Evolutionary conservation across 2,797 vertebrate genomes (phyloP).

Genomic region (Peromyscus nudipes): DNA sequence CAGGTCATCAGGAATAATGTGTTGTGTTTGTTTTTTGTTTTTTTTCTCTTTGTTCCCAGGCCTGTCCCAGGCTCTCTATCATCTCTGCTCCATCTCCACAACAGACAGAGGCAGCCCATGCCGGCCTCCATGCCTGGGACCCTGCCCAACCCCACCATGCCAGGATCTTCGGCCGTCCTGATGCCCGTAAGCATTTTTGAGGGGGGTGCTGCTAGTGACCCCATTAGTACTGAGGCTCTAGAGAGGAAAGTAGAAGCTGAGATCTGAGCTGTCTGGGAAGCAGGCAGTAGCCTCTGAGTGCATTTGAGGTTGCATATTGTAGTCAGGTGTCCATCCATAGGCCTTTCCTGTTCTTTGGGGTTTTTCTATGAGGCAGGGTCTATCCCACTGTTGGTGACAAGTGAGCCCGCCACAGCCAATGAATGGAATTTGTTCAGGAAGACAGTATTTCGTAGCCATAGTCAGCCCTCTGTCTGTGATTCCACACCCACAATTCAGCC

Average conservation of each 20-base stretch:
- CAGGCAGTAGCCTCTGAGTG: not conserved
- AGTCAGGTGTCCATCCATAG: rapidly evolving
- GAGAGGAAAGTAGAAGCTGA: not conserved
- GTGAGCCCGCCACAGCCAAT: not conserved
- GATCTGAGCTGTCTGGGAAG: not conserved
- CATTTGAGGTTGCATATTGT: not conserved
- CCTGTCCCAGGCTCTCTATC: conserved; percentile 99
- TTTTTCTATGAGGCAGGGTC: not conserved
- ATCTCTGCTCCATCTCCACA: conserved; percentile 98
- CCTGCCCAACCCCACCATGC: conserved; percentile 98
- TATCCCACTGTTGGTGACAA: not conserved
- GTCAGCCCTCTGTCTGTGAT: not conserved
- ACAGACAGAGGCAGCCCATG: conserved; percentile 99
- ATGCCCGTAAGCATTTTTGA: conserved; percentile 95
- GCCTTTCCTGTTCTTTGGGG: not conserved
- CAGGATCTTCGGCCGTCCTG: conserved; percentile 97
- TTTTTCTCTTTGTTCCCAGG: conserved; percentile 88
- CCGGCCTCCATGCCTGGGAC: conserved; percentile 99
- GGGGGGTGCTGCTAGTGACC: not conserved
- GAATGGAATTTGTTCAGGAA: conserved; percentile 25
- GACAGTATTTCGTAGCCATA: not conserved
- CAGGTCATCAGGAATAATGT: conserved; percentile 62
- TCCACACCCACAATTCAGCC: not conserved
- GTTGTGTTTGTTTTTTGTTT: conserved; percentile 66
- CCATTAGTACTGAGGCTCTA: not conserved